A percentile compares a stretch with the other conserved stretches of the same genome.
Conservation (phyloP, 2,797 vertebrate genomes). For the Neosilurus hyrtlii region DNA sequence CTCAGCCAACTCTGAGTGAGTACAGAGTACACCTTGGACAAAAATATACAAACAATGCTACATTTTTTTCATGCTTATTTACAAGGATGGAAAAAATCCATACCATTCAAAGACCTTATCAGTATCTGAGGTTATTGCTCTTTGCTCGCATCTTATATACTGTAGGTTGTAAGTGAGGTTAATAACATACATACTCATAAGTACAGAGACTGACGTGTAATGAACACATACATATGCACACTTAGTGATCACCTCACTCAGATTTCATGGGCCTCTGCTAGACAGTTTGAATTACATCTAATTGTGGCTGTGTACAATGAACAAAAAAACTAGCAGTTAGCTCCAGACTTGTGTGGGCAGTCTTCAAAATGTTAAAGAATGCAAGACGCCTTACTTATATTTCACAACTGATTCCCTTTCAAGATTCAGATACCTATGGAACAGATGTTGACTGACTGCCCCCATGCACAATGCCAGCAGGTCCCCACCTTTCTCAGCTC, state of each 20-base stretch:
- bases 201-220: conserved; percentile 20
- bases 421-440: conserved; percentile 54
- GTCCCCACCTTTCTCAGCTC: conserved; percentile 9
- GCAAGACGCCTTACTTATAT: conserved; percentile 56
- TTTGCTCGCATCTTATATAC: conserved; percentile 30
- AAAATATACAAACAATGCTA: no score
- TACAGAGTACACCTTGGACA: no score
- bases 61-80: not conserved
- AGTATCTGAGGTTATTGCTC: conserved; percentile 23
- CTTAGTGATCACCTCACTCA: conserved; percentile 24
- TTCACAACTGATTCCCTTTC: conserved; percentile 53
- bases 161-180: conserved; percentile 1
- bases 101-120: not conserved
- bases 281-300: conserved; percentile 63
- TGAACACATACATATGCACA: not conserved
- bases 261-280: conserved; percentile 46
- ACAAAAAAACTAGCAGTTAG: conserved; percentile 50
- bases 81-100: not conserved
- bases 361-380: conserved; percentile 59
- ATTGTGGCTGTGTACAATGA: conserved; percentile 53
- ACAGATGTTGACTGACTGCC: not conserved
- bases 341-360: conserved; percentile 50
- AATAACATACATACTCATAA: conserved; percentile 29
- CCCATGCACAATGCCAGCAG: conserved; percentile 16
- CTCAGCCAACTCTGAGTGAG: no score